Percentiles rank a stretch among this genome's conserved stretches.
These are phyloP conservation scores for Eretmochelys imbricata DNA, from an alignment of 2,113 vertebrate genomes.

Conservation along the genomic window DNA sequence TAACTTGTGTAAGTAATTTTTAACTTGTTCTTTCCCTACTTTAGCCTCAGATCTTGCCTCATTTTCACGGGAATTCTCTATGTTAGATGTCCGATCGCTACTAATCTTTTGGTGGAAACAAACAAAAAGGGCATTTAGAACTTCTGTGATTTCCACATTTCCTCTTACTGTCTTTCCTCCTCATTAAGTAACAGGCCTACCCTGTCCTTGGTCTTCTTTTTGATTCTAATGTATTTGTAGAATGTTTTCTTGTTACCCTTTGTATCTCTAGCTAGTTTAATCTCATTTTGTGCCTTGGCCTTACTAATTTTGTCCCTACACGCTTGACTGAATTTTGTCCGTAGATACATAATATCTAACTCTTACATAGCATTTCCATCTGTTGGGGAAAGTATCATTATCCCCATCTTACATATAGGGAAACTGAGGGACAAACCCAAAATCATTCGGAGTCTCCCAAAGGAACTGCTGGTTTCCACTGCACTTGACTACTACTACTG, in stretches of 20 bases:
- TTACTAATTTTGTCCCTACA: background rate
- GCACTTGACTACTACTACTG: background rate
- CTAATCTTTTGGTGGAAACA: background rate
- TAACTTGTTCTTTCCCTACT: background rate
- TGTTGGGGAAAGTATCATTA: background rate
- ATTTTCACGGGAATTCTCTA: background rate
- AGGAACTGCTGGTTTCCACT: background rate
- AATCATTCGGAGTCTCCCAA: background rate
- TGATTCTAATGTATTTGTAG: background rate
- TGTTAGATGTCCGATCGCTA: background rate
- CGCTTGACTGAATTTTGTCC: background rate
- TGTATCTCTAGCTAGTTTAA: background rate
- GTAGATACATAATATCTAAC: background rate
- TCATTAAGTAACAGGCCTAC: background rate
- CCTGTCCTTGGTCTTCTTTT: background rate
- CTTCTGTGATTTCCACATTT: background rate
- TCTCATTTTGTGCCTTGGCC: background rate
- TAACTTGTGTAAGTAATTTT: background rate
- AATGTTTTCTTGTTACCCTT: background rate
- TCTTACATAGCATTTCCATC: background rate
- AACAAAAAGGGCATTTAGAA: background rate
- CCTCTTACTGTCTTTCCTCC: background rate
- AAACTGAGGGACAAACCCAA: background rate
- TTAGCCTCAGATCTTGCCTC: background rate
- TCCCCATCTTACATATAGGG: background rate